A percentile compares a stretch with the other conserved stretches of the same genome.
phyloP scores from a whole-genome alignment of 2,888 invertebrate genomes.

The Rhagium mordax region DNA sequence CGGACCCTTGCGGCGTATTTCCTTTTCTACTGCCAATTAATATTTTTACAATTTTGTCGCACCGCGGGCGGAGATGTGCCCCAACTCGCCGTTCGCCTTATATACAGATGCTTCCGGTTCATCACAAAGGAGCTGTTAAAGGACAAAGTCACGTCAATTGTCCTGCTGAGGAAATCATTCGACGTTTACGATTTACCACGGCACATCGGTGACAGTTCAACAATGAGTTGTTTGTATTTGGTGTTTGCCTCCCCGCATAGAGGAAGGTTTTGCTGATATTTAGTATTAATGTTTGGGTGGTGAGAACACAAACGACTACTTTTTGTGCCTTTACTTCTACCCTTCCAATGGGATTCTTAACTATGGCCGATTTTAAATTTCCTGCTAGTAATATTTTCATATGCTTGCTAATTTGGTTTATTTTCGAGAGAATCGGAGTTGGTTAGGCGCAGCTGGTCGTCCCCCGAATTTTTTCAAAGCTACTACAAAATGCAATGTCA shows the following conservation, averaged over 20 bases:
- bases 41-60: no score
- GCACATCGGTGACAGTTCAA: constrained; percentile 29
- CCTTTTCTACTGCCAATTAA: no score
- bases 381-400: no score
- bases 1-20: no score
- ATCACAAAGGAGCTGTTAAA: constrained; percentile 49
- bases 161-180: constrained; percentile 24
- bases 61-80: constrained; percentile 13
- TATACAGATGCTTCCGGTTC: constrained; percentile 58
- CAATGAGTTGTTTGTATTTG: constrained; percentile 33
- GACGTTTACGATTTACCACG: constrained; percentile 24
- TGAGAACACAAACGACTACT: not conserved
- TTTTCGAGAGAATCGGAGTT: no score
- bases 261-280: constrained; percentile 2
- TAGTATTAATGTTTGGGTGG: not conserved
- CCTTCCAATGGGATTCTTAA: not conserved
- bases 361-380: no score
- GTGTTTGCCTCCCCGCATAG: constrained; percentile 21
- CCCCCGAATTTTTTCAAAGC: no score
- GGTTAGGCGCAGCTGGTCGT: no score
- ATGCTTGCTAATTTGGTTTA: no score
- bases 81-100: constrained; percentile 42
- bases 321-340: not conserved
- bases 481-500: no score
- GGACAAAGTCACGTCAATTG: constrained; percentile 48